Evolutionary conservation across 2,113 vertebrate species (phyloP).

Genomic region (Morone chrysops): DNA sequence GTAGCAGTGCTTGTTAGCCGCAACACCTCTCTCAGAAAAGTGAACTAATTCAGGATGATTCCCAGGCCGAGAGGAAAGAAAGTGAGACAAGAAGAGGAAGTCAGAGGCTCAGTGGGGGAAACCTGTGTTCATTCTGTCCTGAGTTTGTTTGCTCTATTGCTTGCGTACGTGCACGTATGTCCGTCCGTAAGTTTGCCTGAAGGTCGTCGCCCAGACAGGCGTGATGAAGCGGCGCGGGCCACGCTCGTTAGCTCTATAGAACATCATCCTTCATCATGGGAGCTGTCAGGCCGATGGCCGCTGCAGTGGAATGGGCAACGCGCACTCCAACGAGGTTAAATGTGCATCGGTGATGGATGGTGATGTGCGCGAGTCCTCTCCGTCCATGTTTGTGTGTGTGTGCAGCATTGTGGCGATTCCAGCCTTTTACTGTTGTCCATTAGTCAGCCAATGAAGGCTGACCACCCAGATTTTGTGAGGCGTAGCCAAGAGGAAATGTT

Average conservation of each 20-base stretch:
- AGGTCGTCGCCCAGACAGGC: constrained; percentile 59
- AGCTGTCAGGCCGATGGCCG: constrained; percentile 68
- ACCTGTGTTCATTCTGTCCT: neutral
- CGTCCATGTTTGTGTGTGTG: constrained; percentile 39
- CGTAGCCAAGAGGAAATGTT: constrained; percentile 57
- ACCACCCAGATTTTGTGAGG: constrained; percentile 62
- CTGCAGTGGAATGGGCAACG: constrained; percentile 49
- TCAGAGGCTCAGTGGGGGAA: neutral
- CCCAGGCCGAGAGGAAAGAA: neutral
- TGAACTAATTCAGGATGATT: constrained; percentile 15
- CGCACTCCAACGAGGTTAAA: constrained; percentile 67
- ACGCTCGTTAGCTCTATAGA: constrained; percentile 57
- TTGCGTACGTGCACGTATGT: neutral
- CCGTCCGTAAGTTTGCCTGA: constrained; percentile 48
- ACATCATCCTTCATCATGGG: constrained; percentile 73
- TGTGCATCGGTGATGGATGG: constrained; percentile 70
- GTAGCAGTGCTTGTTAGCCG: constrained; percentile 45
- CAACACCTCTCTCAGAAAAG: constrained; percentile 17
- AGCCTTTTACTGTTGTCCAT: constrained; percentile 66
- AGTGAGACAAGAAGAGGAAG: neutral
- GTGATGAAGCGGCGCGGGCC: constrained; percentile 51
- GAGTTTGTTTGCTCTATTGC: constrained; percentile 43
- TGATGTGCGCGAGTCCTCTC: constrained; percentile 42
- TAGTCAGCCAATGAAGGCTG: constrained; percentile 78
- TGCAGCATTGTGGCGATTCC: constrained; percentile 19